Evolutionary conservation across 2,797 vertebrate genomes (phyloP).

Genomic region (Eulemur albifrons): DNA sequence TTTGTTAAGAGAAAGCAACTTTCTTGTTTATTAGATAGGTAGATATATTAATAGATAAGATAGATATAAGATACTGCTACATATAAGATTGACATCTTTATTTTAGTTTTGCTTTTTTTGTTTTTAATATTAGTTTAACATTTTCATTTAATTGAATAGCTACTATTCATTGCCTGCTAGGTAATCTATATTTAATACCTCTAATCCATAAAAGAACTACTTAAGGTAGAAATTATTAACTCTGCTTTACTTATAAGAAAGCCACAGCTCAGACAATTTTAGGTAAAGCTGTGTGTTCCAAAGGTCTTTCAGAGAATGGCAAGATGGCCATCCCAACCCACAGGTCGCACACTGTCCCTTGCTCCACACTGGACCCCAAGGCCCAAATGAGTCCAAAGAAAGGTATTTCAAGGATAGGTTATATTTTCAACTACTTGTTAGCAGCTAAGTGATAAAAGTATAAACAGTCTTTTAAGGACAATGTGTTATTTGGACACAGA

Average conservation of each 20-base stretch:
- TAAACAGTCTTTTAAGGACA: not conserved
- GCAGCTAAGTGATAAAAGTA: not conserved
- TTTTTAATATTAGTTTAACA: not conserved
- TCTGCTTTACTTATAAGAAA: not conserved
- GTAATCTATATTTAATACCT: not conserved
- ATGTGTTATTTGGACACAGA: not conserved
- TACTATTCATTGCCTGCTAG: not conserved
- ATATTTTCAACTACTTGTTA: not conserved
- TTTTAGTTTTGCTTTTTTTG: constrained; percentile 20
- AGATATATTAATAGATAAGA: not conserved
- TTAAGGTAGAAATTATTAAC: not conserved
- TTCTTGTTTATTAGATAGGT: not conserved
- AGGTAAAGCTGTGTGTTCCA: not conserved
- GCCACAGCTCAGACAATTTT: not conserved
- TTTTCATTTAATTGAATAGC: constrained; percentile 4
- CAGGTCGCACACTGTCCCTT: not conserved
- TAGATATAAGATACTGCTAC: not conserved
- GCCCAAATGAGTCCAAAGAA: not conserved
- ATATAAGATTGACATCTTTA: not conserved
- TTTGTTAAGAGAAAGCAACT: not conserved
- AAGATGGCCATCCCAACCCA: not conserved
- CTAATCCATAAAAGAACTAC: not conserved
- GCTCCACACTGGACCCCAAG: not conserved
- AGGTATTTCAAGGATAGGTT: not conserved
- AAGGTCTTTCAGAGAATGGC: not conserved